Evolutionary conservation across 2,888 invertebrate species (phyloP).

Genomic region (Augochlorella aurata): DNA sequence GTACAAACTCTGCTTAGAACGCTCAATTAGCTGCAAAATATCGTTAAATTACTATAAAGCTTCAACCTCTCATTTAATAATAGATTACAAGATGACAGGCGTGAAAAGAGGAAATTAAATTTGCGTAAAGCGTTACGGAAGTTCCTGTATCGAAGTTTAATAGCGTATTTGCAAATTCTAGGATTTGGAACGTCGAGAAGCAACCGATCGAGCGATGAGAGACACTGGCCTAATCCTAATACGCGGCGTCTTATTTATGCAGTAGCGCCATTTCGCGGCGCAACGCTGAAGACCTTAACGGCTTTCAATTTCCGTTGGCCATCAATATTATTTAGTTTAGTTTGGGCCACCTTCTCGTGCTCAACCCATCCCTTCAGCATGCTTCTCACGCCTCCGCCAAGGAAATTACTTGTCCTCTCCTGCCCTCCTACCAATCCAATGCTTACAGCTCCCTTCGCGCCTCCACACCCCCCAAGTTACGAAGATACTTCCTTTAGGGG

Average conservation of each 20-base stretch:
- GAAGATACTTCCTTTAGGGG: conserved; percentile 55
- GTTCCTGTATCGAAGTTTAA: not conserved
- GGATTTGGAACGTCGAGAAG: not conserved
- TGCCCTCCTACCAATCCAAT: conserved; percentile 53
- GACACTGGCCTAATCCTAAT: conserved; percentile 78
- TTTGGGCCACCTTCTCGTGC: conserved; percentile 74
- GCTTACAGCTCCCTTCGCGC: conserved; percentile 25
- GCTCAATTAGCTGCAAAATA: no score
- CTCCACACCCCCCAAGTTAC: conserved; percentile 13
- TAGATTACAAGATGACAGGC: not conserved
- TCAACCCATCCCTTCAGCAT: conserved; percentile 74
- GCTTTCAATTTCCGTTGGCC: conserved; percentile 82
- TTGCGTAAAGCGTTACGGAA: not conserved
- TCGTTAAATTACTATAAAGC: no score
- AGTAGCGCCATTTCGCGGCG: conserved; percentile 75
- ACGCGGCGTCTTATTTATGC: conserved; percentile 80
- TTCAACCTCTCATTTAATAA: not conserved
- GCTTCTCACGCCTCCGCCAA: conserved; percentile 80
- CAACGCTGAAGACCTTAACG: conserved; percentile 79
- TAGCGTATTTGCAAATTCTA: not conserved
- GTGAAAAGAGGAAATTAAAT: not conserved
- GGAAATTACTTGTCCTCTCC: conserved; percentile 81
- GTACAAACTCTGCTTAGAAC: no score
- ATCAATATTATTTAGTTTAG: conserved; percentile 82
- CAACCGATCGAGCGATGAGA: conserved; percentile 56